Evolutionary conservation across 2,888 invertebrate genomes (phyloP).

Genomic region (Athripsodes cinereus): DNA sequence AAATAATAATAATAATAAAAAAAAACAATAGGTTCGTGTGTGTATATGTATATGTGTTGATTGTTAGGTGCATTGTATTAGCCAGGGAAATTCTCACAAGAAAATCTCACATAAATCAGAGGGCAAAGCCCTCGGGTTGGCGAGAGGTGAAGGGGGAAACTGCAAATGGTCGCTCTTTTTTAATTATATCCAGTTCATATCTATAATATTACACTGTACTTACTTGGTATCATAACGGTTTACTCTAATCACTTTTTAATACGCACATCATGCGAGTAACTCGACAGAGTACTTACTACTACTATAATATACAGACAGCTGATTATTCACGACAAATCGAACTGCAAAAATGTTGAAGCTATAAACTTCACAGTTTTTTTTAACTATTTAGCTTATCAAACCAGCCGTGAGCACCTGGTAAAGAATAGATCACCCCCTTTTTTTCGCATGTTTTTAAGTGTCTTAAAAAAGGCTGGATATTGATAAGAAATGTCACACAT

Average conservation of each 20-base stretch:
- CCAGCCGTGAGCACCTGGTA: no score
- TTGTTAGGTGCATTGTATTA: background rate
- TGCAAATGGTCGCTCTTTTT: background rate
- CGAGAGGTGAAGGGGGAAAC: background rate
- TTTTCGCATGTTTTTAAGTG: no score
- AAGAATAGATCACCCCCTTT: no score
- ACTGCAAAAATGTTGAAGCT: no score
- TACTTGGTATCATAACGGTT: background rate
- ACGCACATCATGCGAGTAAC: background rate
- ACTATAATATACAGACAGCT: no score
- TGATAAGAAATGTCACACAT: no score
- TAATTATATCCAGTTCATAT: background rate
- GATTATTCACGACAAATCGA: no score
- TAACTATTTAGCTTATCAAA: no score
- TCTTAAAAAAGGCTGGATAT: no score
- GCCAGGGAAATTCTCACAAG: constrained; percentile 10
- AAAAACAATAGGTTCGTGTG: background rate
- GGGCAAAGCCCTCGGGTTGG: background rate
- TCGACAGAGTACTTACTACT: no score
- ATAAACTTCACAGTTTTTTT: no score
- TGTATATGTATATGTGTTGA: background rate
- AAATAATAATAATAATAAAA: background rate
- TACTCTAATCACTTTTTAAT: background rate
- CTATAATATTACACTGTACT: no score
- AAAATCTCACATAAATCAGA: constrained; percentile 10